Evolutionary conservation across 2,888 invertebrate species (phyloP), one percentile per base, ranked within the genome.

Genomic region (Synergus gifuensis): DNA sequence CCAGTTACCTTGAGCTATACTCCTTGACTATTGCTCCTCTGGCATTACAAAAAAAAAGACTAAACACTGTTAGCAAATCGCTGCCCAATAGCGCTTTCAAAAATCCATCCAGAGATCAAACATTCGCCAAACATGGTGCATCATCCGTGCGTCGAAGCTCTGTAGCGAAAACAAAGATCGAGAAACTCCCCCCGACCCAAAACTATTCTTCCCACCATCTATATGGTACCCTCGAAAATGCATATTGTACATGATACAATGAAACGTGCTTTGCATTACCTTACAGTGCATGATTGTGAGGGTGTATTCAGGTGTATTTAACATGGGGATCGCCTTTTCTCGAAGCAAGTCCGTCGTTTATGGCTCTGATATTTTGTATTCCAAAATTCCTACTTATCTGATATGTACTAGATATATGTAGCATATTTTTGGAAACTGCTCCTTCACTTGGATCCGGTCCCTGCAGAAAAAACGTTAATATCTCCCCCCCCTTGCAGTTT

Each of bases 381-480:
- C 64, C n/a, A 42, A 69, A 46, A 46, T 49, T 36, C 49, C 73
- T 54, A 73, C 69, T 40, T 22, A 42, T 46, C 4, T 22, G 14
- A 46, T 28, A 22, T 2, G 64, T 22, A 4, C 22, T 44, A 18
- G 16, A 67, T 36, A 46, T 9, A 67, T 36, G 22, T 9, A 49
- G 14, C 69, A 54, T 40, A 54, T 46, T 73, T 54, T 49, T n/a
- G 54, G 14, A 40, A 54, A 73, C 28, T 9, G 46, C 73, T 54
- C n/a, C 36, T 36, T 73, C 73, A 36, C n/a, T 16, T 49, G 28
- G 14, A 9, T 22, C 44, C 46, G 49, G 49, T 49, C 54, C 58
- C 73, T 73, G 73, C 49, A n/a, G 73, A 54, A 73, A 73, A 73
- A 73, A 73, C 9, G 54, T 73, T 73, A 73, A 73, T 54, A 73